Evolutionary conservation across 2,797 vertebrate species (phyloP).

Genomic region (Sebastes umbrosus): DNA sequence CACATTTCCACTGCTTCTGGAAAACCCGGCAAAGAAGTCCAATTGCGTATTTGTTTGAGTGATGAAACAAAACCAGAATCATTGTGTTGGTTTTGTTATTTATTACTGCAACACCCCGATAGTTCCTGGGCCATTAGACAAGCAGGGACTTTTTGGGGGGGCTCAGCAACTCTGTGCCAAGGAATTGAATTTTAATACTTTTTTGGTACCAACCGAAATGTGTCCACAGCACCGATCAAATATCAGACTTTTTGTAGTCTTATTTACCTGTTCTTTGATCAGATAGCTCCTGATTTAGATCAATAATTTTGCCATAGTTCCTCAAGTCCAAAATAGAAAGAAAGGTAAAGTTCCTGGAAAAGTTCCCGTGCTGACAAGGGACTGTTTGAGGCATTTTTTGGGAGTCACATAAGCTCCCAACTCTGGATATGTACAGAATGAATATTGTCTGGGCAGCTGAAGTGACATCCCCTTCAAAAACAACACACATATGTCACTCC

Average conservation of each 20-base stretch:
- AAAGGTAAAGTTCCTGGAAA: background rate
- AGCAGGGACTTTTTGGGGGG: background rate
- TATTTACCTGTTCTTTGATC: background rate
- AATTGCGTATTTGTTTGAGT: background rate
- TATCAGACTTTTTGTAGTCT: background rate
- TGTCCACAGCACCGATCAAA: background rate
- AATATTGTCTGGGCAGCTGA: conserved; percentile 25
- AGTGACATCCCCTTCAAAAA: conserved; percentile 26
- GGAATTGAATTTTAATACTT: background rate
- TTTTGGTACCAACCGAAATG: background rate
- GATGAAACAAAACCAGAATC: background rate
- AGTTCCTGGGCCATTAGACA: background rate
- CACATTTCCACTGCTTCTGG: background rate
- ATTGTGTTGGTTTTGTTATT: background rate
- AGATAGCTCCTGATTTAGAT: background rate
- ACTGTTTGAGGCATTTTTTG: background rate
- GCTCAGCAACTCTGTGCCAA: background rate
- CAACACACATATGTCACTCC: background rate
- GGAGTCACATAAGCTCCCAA: background rate
- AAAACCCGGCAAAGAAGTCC: background rate
- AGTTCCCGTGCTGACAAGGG: background rate
- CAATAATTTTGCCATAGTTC: background rate
- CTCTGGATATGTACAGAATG: conserved; percentile 17
- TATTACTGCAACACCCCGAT: background rate
- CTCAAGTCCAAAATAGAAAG: background rate